Evolutionary conservation across 2,888 invertebrate species (phyloP).

Genomic region (Agrilus cyanescens): DNA sequence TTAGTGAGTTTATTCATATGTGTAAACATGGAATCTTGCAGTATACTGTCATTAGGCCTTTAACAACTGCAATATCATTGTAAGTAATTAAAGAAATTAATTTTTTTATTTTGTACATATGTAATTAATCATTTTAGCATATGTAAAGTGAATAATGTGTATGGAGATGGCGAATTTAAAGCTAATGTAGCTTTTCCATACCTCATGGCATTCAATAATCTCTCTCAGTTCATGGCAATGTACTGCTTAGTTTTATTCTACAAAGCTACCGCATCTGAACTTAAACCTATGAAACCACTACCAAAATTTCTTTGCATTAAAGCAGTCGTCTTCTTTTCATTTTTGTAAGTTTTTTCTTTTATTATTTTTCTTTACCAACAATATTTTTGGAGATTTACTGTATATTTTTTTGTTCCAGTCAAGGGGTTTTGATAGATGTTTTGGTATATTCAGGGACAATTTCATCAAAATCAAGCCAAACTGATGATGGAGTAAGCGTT

Average conservation of each 20-base stretch:
- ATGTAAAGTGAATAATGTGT: conserved; percentile 73
- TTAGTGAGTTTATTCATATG: conserved; percentile 79
- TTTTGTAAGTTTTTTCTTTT: conserved; percentile 66
- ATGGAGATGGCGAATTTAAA: conserved; percentile 84
- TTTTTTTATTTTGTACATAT: background rate
- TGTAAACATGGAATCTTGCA: conserved; percentile 96
- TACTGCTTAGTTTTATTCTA: conserved; percentile 92
- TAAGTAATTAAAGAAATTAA: conserved; percentile 38
- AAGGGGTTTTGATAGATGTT: conserved; percentile 80
- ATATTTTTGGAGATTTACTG: conserved; percentile 3
- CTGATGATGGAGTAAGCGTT: conserved; percentile 57
- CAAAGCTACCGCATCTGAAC: conserved; percentile 72
- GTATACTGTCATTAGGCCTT: conserved; percentile 83
- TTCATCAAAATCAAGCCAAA: conserved; percentile 59
- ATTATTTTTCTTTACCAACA: background rate
- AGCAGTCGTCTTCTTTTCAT: conserved; percentile 94
- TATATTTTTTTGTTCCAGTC: conserved; percentile 47
- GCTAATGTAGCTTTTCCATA: conserved; percentile 81
- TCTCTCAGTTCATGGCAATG: conserved; percentile 94
- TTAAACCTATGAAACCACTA: conserved; percentile 86
- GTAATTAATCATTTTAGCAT: conserved; percentile 44
- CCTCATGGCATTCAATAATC: conserved; percentile 73
- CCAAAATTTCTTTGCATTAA: conserved; percentile 95
- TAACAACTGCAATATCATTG: conserved; percentile 84
- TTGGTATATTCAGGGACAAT: conserved; percentile 76